A percentile compares a stretch with the other conserved stretches of the same genome.
phyloP scores from a whole-genome alignment of 1,140 invertebrate species.

The Nymphalis io region DNA sequence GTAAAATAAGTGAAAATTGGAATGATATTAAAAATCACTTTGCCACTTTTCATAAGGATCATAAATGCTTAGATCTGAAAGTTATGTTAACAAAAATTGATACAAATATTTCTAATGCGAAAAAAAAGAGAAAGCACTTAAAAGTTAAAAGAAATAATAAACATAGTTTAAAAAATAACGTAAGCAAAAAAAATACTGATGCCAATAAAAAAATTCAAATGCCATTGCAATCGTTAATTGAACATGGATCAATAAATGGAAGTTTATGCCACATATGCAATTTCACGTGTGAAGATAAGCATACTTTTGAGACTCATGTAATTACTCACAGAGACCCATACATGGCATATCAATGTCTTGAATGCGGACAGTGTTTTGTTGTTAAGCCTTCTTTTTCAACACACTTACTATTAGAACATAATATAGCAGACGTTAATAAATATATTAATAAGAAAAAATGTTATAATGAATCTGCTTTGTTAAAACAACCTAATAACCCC shows the following conservation, averaged over 20 bases:
- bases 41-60: conserved; percentile 51
- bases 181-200: not conserved
- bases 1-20: conserved; percentile 57
- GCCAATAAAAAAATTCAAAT: conserved; percentile 4
- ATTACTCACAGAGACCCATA: conserved; percentile 80
- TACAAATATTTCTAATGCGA: conserved; percentile 40
- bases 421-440: conserved; percentile 79
- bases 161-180: conserved; percentile 17
- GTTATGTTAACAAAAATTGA: conserved; percentile 50
- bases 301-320: conserved; percentile 80
- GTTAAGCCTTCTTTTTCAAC: conserved; percentile 84
- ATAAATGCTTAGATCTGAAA: conserved; percentile 62
- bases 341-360: conserved; percentile 84
- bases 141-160: conserved; percentile 30
- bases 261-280: conserved; percentile 81
- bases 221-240: not conserved
- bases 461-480: conserved; percentile 79
- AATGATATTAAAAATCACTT: conserved; percentile 63
- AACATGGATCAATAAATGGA: not conserved
- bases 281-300: conserved; percentile 74
- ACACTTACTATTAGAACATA: conserved; percentile 83
- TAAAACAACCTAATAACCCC: conserved; percentile 62
- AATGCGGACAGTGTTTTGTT: conserved; percentile 86
- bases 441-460: conserved; percentile 82
- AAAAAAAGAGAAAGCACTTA: conserved; percentile 38